A percentile compares a stretch with the other conserved stretches of the same genome.
These are phyloP conservation scores for Mus musculus DNA, from an alignment of 2,113 vertebrate genomes.

Conservation along the genomic window DNA sequence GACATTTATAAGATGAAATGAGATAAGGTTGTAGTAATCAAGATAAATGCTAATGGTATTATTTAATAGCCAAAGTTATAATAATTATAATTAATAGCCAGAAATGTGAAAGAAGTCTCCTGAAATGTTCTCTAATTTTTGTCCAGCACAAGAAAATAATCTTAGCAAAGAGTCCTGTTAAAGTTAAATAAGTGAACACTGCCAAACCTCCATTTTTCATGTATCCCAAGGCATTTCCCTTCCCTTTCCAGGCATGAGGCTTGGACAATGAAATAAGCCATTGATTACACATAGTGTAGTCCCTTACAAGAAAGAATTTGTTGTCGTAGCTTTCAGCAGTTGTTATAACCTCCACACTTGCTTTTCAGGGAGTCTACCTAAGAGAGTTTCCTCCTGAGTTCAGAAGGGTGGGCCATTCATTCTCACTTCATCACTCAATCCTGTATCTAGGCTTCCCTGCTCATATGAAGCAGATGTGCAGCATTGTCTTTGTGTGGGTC, in stretches of 20 bases:
- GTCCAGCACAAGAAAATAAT: not conserved
- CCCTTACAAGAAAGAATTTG: not conserved
- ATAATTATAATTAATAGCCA: constrained; percentile 54
- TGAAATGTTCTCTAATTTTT: constrained; percentile 19
- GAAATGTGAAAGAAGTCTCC: constrained; percentile 8
- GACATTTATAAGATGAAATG: constrained; percentile 59
- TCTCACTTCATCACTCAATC: not conserved
- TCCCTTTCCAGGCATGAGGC: not conserved
- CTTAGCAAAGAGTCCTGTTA: not conserved
- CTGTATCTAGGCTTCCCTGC: not conserved
- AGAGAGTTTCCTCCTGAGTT: not conserved
- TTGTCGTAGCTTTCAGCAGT: not conserved
- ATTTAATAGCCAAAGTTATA: constrained; percentile 24
- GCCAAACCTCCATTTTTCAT: not conserved
- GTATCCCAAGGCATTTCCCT: not conserved
- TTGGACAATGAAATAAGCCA: not conserved
- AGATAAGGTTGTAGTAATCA: constrained; percentile 60
- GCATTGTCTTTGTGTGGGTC: too few relatives aligned
- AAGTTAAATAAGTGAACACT: constrained; percentile 8
- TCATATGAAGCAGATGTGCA: too few relatives aligned
- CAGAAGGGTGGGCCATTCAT: not conserved
- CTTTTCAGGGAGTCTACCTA: not conserved
- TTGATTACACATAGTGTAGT: not conserved
- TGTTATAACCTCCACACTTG: not conserved
- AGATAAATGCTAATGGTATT: constrained; percentile 52